These are phyloP conservation scores for Drosophila nannoptera DNA, from an alignment of 1,140 invertebrate genomes.

Conservation along the genomic window DNA sequence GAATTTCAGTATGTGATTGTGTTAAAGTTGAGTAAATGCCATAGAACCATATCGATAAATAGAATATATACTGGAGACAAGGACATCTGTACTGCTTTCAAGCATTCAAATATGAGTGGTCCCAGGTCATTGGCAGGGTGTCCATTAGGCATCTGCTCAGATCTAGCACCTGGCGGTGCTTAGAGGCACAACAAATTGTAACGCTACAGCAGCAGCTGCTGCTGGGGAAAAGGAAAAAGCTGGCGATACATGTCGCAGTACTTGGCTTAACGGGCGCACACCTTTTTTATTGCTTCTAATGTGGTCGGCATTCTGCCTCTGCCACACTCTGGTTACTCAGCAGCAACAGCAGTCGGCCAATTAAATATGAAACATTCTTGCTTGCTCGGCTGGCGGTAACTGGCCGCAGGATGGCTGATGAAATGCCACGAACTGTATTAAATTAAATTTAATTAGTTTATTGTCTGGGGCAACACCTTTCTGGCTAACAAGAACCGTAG, in stretches of 20 bases:
- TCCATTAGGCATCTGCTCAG: constrained; percentile 1
- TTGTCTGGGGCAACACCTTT: constrained; percentile 57
- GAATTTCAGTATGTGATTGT: not conserved
- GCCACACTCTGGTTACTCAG: constrained; percentile 45
- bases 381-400: constrained; percentile 3
- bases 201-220: constrained; percentile 15
- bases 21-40: not conserved
- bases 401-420: constrained; percentile 50
- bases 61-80: too few species aligned
- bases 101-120: too few species aligned
- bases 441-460: constrained; percentile 77
- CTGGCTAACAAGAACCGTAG: constrained; percentile 29
- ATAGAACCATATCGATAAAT: too few species aligned
- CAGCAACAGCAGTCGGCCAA: constrained; percentile 45
- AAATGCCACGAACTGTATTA: constrained; percentile 69
- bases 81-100: too few species aligned
- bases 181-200: constrained; percentile 17
- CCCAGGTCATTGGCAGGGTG: not conserved
- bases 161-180: constrained; percentile 20
- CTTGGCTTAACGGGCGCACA: constrained; percentile 41
- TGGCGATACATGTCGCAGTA: constrained; percentile 54
- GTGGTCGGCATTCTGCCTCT: constrained; percentile 19
- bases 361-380: constrained; percentile 53
- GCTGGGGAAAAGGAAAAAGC: constrained; percentile 18
- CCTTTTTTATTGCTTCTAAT: constrained; percentile 66